A percentile compares a stretch with the other conserved stretches of the same genome.
Evolutionary conservation across 2,113 vertebrate species (phyloP).

Genomic region (Galeopterus variegatus): DNA sequence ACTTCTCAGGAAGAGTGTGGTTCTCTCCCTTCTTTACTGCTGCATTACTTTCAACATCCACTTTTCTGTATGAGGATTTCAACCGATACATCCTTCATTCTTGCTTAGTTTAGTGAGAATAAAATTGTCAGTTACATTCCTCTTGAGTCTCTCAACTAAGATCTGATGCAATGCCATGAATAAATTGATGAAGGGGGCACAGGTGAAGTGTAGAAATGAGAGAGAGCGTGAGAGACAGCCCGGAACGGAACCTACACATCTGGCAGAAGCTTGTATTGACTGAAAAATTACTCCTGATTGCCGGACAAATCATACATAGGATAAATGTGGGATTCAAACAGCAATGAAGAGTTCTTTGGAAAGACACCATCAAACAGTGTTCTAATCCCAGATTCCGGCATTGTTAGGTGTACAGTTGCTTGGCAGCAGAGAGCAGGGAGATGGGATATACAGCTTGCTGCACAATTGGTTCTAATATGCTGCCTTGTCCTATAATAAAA

Average conservation of each 20-base stretch:
- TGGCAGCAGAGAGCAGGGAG: neutral
- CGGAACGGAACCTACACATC: neutral
- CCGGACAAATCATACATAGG: neutral
- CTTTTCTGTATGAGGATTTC: neutral
- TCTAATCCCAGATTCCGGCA: neutral
- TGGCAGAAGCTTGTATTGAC: neutral
- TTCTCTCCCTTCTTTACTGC: neutral
- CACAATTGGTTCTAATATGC: neutral
- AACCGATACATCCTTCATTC: neutral
- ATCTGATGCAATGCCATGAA: neutral
- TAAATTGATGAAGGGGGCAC: neutral
- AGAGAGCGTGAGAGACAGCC: neutral
- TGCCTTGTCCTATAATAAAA: conserved; percentile 41
- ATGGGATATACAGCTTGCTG: neutral
- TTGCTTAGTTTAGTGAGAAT: conserved; percentile 53
- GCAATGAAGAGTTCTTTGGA: neutral
- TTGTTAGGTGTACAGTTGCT: neutral
- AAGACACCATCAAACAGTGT: neutral
- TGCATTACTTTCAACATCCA: neutral
- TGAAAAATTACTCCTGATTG: neutral
- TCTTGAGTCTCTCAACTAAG: neutral
- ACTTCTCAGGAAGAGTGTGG: neutral
- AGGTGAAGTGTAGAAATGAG: neutral
- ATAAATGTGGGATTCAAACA: neutral
- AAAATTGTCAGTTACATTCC: neutral